Percentiles rank a stretch among this genome's conserved stretches.
phyloP scores from a whole-genome alignment of 2,888 invertebrate species.

The Psococerastis gibbosa region DNA sequence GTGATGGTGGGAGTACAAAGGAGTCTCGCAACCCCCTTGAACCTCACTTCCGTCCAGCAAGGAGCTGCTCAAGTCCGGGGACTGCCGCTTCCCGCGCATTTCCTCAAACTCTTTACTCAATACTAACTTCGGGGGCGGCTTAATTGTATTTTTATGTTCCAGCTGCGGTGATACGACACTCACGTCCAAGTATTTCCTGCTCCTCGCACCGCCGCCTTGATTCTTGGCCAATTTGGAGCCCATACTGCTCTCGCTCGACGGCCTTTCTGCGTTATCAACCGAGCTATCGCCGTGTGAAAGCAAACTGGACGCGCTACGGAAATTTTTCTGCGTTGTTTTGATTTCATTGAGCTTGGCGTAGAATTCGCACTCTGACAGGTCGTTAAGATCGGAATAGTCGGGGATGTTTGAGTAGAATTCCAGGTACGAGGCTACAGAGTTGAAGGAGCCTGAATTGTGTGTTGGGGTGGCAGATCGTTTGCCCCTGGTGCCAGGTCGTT shows the following conservation, averaged over 20 bases:
- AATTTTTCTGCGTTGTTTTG: constrained; percentile 38
- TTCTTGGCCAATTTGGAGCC: not conserved
- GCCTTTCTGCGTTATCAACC: not conserved
- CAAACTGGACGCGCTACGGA: constrained; percentile 28
- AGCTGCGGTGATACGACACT: too few relatives aligned
- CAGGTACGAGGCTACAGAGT: constrained; percentile 38
- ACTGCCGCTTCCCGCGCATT: too few relatives aligned
- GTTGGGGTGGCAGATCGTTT: not conserved
- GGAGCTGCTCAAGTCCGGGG: not conserved
- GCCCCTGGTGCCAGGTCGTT: constrained; percentile 30
- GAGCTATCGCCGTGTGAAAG: constrained; percentile 18
- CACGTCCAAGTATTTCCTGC: too few relatives aligned
- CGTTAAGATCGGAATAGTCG: constrained; percentile 57
- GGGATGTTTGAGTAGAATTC: constrained; percentile 63
- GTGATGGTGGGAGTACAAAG: not conserved
- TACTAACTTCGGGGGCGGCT: not conserved
- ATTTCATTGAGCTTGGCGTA: constrained; percentile 47
- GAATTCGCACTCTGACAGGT: constrained; percentile 55
- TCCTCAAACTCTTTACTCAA: too few relatives aligned
- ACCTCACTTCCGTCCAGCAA: not conserved
- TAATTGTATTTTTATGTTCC: not conserved
- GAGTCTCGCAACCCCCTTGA: not conserved
- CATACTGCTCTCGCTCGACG: constrained; percentile 3
- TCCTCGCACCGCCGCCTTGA: constrained; percentile 16
- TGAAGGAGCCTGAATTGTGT: constrained; percentile 18